Conservation (phyloP, 1,140 invertebrate species). For the Eciton burchellii region DNA sequence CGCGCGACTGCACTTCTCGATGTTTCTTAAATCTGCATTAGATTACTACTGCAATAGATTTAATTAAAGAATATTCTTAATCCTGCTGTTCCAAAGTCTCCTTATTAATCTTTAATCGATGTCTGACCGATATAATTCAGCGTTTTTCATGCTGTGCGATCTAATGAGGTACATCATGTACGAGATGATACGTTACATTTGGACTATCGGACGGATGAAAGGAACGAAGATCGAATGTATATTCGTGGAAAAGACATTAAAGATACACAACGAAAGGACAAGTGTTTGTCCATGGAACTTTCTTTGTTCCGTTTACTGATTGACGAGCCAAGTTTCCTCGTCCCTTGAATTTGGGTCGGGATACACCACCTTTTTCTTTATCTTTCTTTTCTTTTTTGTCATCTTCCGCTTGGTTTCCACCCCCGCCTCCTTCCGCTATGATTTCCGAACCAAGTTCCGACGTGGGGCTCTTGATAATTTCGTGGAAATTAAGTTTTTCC, state of each 20-base stretch:
- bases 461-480: slow-evolving; percentile 66
- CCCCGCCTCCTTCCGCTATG: slow-evolving; percentile 53
- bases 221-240: slow-evolving; percentile 47
- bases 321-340: slow-evolving; percentile 83
- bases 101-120: slow-evolving; percentile 40
- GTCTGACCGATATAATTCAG: slow-evolving; percentile 31
- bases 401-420: slow-evolving; percentile 24
- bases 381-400: slow-evolving; percentile 20
- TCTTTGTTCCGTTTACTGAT: slow-evolving; percentile 82
- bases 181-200: not conserved
- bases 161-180: slow-evolving; percentile 52
- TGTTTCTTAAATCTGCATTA: too few species aligned
- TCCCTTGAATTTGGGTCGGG: slow-evolving; percentile 82
- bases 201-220: slow-evolving; percentile 62
- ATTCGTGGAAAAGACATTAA: slow-evolving; percentile 67
- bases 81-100: slow-evolving; percentile 49
- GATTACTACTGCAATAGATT: too few species aligned
- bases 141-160: slow-evolving; percentile 24
- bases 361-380: slow-evolving; percentile 70
- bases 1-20: not conserved
- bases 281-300: slow-evolving; percentile 79
- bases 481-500: slow-evolving; percentile 70
- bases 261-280: slow-evolving; percentile 79
- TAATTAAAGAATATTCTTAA: too few species aligned
- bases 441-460: slow-evolving; percentile 68